Conservation (phyloP, 2,797 vertebrate genomes). For the Hyperoplus immaculatus region DNA sequence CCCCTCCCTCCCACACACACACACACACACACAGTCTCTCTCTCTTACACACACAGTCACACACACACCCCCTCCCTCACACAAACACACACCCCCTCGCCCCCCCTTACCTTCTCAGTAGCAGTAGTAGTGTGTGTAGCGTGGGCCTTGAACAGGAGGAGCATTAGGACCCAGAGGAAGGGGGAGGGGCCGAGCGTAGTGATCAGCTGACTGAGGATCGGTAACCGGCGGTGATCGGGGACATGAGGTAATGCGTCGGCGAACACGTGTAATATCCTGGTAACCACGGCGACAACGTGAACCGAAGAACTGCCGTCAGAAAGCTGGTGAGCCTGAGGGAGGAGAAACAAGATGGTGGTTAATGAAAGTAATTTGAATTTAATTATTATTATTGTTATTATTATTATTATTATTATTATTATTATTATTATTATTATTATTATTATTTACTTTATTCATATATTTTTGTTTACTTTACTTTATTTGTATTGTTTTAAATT, state of each 20-base stretch:
- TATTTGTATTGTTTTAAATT: too few relatives aligned
- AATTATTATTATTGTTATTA: too few relatives aligned
- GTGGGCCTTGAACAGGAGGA: slow-evolving; percentile 92
- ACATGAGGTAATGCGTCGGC: slow-evolving; percentile 95
- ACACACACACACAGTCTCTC: too few relatives aligned
- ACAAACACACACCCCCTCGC: neutral
- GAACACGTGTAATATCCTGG: slow-evolving; percentile 90
- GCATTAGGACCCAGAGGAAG: slow-evolving; percentile 94
- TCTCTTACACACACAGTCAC: too few relatives aligned
- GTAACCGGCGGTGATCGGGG: slow-evolving; percentile 93
- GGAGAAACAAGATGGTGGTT: neutral
- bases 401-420: too few relatives aligned
- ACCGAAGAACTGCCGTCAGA: slow-evolving; percentile 71
- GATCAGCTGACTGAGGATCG: slow-evolving; percentile 90
- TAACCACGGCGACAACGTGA: slow-evolving; percentile 83
- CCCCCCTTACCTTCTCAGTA: neutral
- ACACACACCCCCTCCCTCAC: neutral
- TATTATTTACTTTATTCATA: too few relatives aligned
- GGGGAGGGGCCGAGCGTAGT: slow-evolving; percentile 87
- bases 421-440: too few relatives aligned
- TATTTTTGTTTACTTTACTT: too few relatives aligned
- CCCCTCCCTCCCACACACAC: too few relatives aligned
- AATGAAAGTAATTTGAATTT: too few relatives aligned
- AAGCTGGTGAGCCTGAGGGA: slow-evolving; percentile 85
- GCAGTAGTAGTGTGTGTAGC: slow-evolving; percentile 78